Conservation (phyloP, 2,888 invertebrate genomes). For the Cyrtodaria siliqua region DNA sequence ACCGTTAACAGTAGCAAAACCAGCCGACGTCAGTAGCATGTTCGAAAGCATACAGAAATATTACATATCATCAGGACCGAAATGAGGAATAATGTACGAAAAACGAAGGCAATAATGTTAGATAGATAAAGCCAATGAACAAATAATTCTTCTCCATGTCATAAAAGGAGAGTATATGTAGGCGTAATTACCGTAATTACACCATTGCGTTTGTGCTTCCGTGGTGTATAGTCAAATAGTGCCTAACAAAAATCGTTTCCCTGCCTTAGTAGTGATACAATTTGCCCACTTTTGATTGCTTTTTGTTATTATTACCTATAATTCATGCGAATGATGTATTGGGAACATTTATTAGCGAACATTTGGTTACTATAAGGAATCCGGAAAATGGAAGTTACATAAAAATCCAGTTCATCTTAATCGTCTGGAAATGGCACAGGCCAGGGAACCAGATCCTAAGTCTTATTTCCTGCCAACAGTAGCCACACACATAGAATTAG, state of each 20-base stretch:
- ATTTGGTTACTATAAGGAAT: too few species aligned
- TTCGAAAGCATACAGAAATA: conserved; percentile 12
- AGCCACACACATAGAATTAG: background rate
- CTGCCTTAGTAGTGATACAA: conserved; percentile 4
- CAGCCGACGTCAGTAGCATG: conserved; percentile 23
- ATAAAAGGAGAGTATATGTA: too few species aligned
- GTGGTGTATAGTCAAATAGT: background rate
- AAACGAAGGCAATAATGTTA: too few species aligned
- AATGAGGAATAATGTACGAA: background rate
- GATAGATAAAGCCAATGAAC: background rate
- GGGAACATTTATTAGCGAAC: too few species aligned
- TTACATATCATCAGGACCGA: conserved; percentile 1
- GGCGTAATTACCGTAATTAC: too few species aligned
- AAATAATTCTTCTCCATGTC: too few species aligned
- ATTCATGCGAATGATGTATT: too few species aligned
- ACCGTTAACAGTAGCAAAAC: conserved; percentile 25
- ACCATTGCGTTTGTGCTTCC: conserved; percentile 28
- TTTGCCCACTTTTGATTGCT: conserved; percentile 17
- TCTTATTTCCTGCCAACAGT: conserved; percentile 6
- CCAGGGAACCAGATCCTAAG: background rate
- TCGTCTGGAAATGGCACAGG: conserved; percentile 1
- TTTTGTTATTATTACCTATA: too few species aligned
- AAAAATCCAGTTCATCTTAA: conserved; percentile 11
- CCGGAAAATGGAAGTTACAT: too few species aligned
- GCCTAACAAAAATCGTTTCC: conserved; percentile 16